Evolutionary conservation across 2,113 vertebrate genomes (phyloP), one percentile per base, ranked within the genome.

Genomic region (Sinosuthora webbiana): DNA sequence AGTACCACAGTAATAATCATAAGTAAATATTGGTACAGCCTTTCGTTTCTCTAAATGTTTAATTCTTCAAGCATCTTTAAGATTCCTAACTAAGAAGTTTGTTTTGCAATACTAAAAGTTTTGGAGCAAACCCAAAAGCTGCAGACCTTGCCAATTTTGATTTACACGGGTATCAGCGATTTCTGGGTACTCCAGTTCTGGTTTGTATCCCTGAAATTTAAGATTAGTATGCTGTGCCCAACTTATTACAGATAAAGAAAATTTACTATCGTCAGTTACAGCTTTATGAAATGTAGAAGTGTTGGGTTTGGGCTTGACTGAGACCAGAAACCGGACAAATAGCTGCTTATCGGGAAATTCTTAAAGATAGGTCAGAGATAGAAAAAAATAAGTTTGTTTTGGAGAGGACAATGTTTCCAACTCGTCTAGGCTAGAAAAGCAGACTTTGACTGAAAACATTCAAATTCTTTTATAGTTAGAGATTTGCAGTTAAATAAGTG

Each of bases 11-110:
- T 84, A 97, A 94, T 94, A 95, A 88, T 94, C 89, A 60, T 91
- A 83, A 89, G 95, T 94, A 98, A 97, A 98, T 97, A 97, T 95
- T 98, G 98, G 85, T 84, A 84, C 75, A 95, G 89, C 85, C 83
- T 95, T 95, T 85, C 39, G 89, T 96, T 96, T 97, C 91, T 94
- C 47, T 91, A 96, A 97, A 91, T 93, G 92, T 97, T 98, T 97
- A 95, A 79, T 94, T 96, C 71, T 63, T 80, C 71, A 73, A 95
- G 70, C 80, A 96, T 94, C 97, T 97, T 93, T 97, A 90, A 71
- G 86, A 94, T 91, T 93, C 83, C 86, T 95, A 89, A 83, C 93
- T 94, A 93, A 96, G 81, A 92, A 95, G 92, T 81, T 83, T 96
- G 70, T 89, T 95, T 87, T 90, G 87, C 45, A 89, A 78, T 47